Conservation (phyloP, 1,140 invertebrate species). For the Platorchestia sp. region DNA sequence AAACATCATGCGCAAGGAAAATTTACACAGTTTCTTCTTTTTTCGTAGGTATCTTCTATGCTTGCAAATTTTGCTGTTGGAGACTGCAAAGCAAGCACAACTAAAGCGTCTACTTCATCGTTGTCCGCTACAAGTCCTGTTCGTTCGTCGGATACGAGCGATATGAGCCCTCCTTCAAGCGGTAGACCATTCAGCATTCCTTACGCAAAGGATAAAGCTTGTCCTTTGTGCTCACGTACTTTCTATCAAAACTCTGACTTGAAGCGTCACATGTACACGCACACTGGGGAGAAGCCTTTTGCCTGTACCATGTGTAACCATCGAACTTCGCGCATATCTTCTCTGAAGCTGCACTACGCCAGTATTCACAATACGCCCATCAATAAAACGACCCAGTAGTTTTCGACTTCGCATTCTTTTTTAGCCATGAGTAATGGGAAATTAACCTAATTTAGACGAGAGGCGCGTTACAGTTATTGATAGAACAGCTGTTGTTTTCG, state of each 20-base stretch:
- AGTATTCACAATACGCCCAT: conserved; percentile 5
- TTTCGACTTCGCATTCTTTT: not conserved
- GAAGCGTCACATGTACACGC: conserved; percentile 55
- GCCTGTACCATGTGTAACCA: conserved; percentile 52
- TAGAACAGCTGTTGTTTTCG: not conserved
- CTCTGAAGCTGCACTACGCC: conserved; percentile 34
- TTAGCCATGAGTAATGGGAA: not conserved
- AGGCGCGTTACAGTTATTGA: not conserved
- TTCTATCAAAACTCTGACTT: conserved; percentile 57
- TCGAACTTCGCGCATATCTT: conserved; percentile 44
- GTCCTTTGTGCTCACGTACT: not conserved
- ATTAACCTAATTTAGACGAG: not conserved
- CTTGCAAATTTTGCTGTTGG: conserved; percentile 12
- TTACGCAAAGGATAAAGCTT: conserved; percentile 12
- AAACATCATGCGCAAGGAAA: not conserved
- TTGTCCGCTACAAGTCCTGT: not conserved
- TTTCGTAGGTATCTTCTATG: conserved; percentile 48
- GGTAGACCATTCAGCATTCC: not conserved
- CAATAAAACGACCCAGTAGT: not conserved
- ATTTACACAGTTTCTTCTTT: conserved; percentile 27
- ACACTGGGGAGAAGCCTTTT: conserved; percentile 57
- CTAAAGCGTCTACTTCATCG: not conserved
- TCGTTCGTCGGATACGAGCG: not conserved
- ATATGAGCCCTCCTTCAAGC: not conserved
- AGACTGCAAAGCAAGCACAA: not conserved